Percentiles rank a stretch among this genome's conserved stretches.
Evolutionary conservation across 2,113 vertebrate genomes (phyloP).

Genomic region (Cyprinodon brontotheroides): DNA sequence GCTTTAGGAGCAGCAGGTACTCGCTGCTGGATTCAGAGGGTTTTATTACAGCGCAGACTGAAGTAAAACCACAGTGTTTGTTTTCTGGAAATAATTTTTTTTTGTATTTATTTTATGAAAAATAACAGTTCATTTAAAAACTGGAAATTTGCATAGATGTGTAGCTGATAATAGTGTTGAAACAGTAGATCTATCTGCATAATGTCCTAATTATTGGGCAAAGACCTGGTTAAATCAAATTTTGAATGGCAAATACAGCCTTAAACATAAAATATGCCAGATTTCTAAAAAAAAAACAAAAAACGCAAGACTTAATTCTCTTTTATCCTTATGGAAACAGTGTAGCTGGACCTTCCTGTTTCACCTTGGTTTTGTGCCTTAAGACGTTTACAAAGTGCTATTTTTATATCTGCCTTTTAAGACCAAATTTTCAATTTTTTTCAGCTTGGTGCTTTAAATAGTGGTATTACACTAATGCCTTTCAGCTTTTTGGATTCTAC

Average conservation of each 20-base stretch:
- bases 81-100: slow-evolving; percentile 3
- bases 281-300: not conserved
- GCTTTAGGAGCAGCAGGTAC: not conserved
- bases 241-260: not conserved
- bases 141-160: not conserved
- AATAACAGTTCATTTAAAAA: not conserved
- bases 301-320: not conserved
- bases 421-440: slow-evolving; percentile 15
- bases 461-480: not conserved
- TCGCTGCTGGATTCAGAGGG: not conserved
- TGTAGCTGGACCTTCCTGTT: slow-evolving; percentile 49
- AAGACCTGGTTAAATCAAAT: not conserved
- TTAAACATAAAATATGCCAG: slow-evolving; percentile 12
- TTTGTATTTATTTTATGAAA: not conserved
- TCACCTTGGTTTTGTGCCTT: slow-evolving; percentile 42
- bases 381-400: slow-evolving; percentile 17
- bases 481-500: slow-evolving; percentile 11
- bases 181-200: not conserved
- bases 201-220: not conserved
- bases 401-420: slow-evolving; percentile 29
- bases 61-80: not conserved
- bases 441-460: no score
- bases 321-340: slow-evolving; percentile 22
- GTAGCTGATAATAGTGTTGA: not conserved
- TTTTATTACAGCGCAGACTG: not conserved